Evolutionary conservation across 2,797 vertebrate genomes (phyloP), one percentile per base, ranked within the genome.

Genomic region (Simalia tracyae): DNA sequence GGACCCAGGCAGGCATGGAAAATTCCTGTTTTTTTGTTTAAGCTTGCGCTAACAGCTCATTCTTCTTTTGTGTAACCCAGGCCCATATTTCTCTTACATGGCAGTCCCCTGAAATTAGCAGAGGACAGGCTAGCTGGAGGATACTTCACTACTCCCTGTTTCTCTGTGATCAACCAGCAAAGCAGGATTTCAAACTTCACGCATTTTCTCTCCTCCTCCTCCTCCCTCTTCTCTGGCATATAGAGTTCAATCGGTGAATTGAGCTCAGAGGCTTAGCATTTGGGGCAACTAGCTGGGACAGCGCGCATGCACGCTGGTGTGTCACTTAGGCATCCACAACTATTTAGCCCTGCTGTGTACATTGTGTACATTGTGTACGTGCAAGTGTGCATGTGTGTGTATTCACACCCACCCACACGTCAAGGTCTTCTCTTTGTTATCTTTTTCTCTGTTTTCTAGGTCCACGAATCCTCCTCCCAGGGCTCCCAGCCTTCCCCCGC

Each of bases 401-500:
- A 42, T 10, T 17, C n/a, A 22, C 31, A 92, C 91, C 64, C 93
- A 91, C 87, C 31, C 91, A 59, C 90, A 84, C 88, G 26, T 10
- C 26, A 61, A 31, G 26, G 36, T 17, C 9, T 86, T 89, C 89
- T 57, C 26, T 84, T 50, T 72, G 64, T 91, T 93, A 90, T 92
- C 90, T 93, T 89, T 96, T 93, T 94, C 76, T 96, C 94, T 97
- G 88, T 97, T 96, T 96, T 96, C 92, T 97, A 99, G 99, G 99
- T 99, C 96, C 99, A 99, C 96, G 99, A 99, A 97, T 98, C 99
- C 87, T 98, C 98, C 94, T 98, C 98, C 94, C 98, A 99, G 96
- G 99, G 97, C 93, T 98, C 99, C 90, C 99, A 99, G 97, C 99
- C 99, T 89, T 99, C 99, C 94, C 99, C 99, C 87, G 99, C 99